Percentiles rank a stretch among this genome's conserved stretches.
These are phyloP conservation scores for Rugalucina vietnamica DNA, from an alignment of 2,888 invertebrate species.

Conservation along the genomic window DNA sequence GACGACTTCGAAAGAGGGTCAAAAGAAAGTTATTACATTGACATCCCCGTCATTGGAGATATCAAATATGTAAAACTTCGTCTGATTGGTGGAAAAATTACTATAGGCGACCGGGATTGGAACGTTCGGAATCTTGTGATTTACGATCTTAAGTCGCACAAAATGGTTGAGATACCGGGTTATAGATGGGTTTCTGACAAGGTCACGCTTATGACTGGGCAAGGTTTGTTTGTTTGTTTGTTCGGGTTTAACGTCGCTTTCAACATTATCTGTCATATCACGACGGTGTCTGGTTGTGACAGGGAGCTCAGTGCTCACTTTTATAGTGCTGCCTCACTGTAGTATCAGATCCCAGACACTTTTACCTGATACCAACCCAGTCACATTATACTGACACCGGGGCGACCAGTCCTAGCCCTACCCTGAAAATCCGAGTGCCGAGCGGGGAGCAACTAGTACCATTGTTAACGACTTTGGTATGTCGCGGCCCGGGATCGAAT, in stretches of 20 bases:
- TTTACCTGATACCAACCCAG: too few species aligned
- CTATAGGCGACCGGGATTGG: constrained; percentile 49
- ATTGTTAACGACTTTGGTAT: too few species aligned
- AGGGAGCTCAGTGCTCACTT: too few species aligned
- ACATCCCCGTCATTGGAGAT: constrained; percentile 56
- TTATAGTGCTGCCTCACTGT: too few species aligned
- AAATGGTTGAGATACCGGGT: constrained; percentile 52
- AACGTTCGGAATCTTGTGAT: constrained; percentile 55
- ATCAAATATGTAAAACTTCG: constrained; percentile 55
- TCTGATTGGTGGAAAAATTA: constrained; percentile 59
- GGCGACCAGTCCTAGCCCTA: too few species aligned
- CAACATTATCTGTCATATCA: too few species aligned
- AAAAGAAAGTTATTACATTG: constrained; percentile 59
- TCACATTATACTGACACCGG: too few species aligned
- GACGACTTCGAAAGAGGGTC: constrained; percentile 61
- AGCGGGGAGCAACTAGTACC: too few species aligned
- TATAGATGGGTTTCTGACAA: constrained; percentile 51
- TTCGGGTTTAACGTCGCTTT: not conserved
- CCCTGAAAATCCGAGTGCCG: too few species aligned
- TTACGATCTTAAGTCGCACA: constrained; percentile 51
- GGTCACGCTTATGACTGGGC: constrained; percentile 47
- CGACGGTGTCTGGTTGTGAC: too few species aligned
- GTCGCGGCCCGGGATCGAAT: too few species aligned
- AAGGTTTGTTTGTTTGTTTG: constrained; percentile 31
- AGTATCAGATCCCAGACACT: too few species aligned